A percentile compares a stretch with the other conserved stretches of the same genome.
Conservation (phyloP, 2,113 vertebrate genomes). For the Phrynosoma blainvillii region DNA sequence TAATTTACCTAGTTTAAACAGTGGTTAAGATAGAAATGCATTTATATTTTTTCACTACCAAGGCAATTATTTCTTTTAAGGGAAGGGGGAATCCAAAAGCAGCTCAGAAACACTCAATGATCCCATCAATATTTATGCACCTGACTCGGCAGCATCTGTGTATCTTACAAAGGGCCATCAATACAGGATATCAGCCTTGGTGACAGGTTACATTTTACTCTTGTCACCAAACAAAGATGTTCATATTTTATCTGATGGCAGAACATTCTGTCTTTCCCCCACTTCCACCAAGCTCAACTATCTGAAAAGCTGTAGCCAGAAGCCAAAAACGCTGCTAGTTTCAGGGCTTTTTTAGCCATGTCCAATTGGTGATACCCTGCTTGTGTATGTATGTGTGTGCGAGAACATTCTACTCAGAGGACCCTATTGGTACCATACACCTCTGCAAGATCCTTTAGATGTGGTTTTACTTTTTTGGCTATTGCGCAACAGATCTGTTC, state of each 20-base stretch:
- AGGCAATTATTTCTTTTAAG: conserved; percentile 13
- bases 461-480: no score
- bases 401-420: no score
- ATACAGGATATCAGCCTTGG: conserved; percentile 61
- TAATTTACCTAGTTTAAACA: not conserved
- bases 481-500: no score
- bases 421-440: no score
- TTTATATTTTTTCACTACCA: not conserved
- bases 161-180: conserved; percentile 59
- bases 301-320: not conserved
- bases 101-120: conserved; percentile 29
- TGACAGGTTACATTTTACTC: conserved; percentile 73
- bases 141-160: conserved; percentile 22
- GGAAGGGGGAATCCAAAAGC: conserved; percentile 12
- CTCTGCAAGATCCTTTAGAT: no score
- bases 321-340: no score
- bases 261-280: conserved; percentile 40
- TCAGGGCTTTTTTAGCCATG: no score
- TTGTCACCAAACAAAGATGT: conserved; percentile 71
- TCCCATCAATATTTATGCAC: conserved; percentile 67
- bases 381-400: no score
- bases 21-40: not conserved
- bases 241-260: conserved; percentile 51
- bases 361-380: no score
- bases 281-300: not conserved